Conservation (phyloP, 2,888 invertebrate genomes). For the Apamea anceps region DNA sequence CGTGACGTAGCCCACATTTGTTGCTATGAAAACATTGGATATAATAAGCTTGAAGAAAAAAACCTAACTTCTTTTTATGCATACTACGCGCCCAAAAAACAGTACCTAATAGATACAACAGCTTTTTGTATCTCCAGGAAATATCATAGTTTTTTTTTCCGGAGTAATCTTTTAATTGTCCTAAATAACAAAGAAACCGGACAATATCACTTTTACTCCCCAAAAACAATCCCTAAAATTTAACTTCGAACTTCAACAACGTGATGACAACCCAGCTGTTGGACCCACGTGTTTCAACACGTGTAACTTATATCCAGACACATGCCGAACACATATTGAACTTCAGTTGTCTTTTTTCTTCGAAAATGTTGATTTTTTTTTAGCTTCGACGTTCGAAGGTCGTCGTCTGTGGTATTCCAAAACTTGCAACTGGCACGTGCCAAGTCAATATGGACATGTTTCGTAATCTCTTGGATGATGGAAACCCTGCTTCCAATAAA, state of each 20-base stretch:
- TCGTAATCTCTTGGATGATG: slow-evolving; percentile 39
- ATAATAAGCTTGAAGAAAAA: slow-evolving; percentile 2
- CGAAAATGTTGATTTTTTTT: slow-evolving; percentile 21
- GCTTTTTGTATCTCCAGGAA: neutral
- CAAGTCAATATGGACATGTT: slow-evolving; percentile 45
- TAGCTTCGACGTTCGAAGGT: slow-evolving; percentile 10
- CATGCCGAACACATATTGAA: slow-evolving; percentile 49
- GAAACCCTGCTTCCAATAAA: neutral
- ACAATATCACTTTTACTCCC: neutral
- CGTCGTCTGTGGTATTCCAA: slow-evolving; percentile 1
- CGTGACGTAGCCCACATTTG: slow-evolving; percentile 73
- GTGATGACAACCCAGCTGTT: slow-evolving; percentile 48
- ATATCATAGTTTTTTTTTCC: neutral
- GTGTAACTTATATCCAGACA: slow-evolving; percentile 41
- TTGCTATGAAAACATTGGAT: slow-evolving; percentile 46
- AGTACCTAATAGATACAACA: no score
- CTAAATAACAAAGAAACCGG: neutral
- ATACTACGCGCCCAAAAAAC: neutral
- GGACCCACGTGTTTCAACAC: slow-evolving; percentile 53
- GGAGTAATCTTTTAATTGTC: no score
- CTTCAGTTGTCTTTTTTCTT: slow-evolving; percentile 36
- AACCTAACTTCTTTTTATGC: neutral
- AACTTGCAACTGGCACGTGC: slow-evolving; percentile 52
- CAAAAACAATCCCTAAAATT: slow-evolving; percentile 10
- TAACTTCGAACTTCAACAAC: slow-evolving; percentile 6